Evolutionary conservation across 2,888 invertebrate species (phyloP).

Genomic region (Lamellibrachia columna): DNA sequence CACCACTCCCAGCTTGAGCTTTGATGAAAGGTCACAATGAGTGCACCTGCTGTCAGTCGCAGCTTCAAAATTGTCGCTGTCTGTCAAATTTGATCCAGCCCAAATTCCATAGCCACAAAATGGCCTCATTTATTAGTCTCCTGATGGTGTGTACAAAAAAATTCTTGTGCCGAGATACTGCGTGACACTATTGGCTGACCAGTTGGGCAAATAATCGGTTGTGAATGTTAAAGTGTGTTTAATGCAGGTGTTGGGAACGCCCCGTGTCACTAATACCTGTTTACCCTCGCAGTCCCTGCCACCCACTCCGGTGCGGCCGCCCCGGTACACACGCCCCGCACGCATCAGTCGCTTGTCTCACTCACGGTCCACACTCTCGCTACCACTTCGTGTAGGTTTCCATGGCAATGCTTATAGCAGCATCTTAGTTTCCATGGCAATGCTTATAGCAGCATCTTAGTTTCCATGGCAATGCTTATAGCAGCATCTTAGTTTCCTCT

Average conservation of each 20-base stretch:
- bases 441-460: not conserved
- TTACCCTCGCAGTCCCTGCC: not conserved
- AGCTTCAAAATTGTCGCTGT: no score
- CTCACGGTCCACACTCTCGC: not conserved
- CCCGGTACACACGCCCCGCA: not conserved
- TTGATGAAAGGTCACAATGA: no score
- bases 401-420: not conserved
- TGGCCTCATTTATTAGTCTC: no score
- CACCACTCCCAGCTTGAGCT: no score
- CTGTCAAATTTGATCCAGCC: no score
- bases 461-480: not conserved
- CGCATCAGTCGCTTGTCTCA: conserved; percentile 6
- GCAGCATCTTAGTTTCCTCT: not conserved
- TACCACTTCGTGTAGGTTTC: not conserved
- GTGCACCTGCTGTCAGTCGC: no score
- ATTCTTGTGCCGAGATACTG: no score
- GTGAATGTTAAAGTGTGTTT: not conserved
- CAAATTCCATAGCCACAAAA: no score
- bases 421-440: not conserved
- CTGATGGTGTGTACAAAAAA: no score
- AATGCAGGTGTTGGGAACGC: not conserved
- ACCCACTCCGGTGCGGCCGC: not conserved
- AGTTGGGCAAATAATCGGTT: no score
- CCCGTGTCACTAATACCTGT: not conserved
- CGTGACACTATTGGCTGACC: no score